Evolutionary conservation across 2,888 invertebrate genomes (phyloP).

Genomic region (Phyllotreta striolata): DNA sequence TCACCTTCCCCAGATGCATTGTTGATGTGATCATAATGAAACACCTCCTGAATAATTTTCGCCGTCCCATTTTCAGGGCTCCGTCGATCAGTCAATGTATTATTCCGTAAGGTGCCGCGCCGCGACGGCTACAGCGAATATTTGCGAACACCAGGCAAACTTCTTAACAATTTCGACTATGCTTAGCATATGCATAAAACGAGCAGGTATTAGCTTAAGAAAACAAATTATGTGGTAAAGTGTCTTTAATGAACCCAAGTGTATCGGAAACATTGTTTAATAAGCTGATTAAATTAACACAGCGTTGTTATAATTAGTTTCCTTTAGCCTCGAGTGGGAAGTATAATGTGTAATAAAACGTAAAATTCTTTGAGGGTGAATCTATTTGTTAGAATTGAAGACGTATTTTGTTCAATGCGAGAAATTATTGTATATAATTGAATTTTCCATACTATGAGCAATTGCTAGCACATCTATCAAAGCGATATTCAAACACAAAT

Average conservation of each 20-base stretch:
- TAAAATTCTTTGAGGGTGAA: no score
- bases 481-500: no score
- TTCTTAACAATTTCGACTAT: constrained; percentile 19
- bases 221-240: constrained; percentile 12
- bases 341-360: no score
- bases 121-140: constrained; percentile 11
- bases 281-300: neutral
- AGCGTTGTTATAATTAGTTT: neutral
- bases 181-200: constrained; percentile 16
- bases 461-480: no score
- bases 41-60: constrained; percentile 29
- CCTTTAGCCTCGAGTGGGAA: no score
- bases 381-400: no score
- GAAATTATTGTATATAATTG: no score
- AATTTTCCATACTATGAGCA: no score
- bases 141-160: constrained; percentile 6
- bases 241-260: neutral
- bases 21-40: constrained; percentile 29
- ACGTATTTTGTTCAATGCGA: no score
- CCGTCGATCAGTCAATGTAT: constrained; percentile 28
- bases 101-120: constrained; percentile 13
- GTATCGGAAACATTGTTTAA: constrained; percentile 14
- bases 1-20: constrained; percentile 22
- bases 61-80: constrained; percentile 18
- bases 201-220: constrained; percentile 14